Evolutionary conservation across 2,797 vertebrate genomes (phyloP).

Genomic region (Phyllotis vaccarum): DNA sequence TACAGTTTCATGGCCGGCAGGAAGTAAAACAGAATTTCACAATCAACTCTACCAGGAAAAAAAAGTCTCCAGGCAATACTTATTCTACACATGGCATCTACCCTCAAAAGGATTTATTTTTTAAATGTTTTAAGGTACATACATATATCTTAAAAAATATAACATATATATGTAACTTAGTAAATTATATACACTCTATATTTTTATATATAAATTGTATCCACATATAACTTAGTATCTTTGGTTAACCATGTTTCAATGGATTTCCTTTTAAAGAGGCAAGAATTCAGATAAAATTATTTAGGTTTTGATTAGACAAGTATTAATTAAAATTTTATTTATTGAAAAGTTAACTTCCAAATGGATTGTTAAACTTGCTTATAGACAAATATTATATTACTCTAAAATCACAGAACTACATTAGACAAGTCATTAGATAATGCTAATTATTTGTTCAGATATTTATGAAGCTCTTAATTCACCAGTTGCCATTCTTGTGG

Average conservation of each 20-base stretch:
- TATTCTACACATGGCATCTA: background rate
- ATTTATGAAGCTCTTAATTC: background rate
- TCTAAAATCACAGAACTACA: background rate
- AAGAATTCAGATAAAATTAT: background rate
- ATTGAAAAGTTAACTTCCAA: background rate
- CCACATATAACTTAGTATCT: too few relatives aligned
- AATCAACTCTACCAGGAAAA: background rate
- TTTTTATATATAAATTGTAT: too few relatives aligned
- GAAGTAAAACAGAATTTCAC: slow-evolving; percentile 20
- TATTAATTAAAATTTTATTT: slow-evolving; percentile 16
- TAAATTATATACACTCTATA: too few relatives aligned
- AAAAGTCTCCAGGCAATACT: background rate
- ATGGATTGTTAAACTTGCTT: background rate
- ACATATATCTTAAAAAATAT: background rate
- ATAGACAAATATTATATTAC: background rate
- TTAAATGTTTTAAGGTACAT: background rate
- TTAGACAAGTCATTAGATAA: background rate
- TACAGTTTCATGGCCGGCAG: background rate
- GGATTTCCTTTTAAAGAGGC: background rate
- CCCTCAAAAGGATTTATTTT: background rate
- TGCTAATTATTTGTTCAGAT: background rate
- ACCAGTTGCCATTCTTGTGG: background rate
- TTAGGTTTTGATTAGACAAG: slow-evolving; percentile 12
- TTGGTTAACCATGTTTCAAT: background rate
- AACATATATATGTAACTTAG: too few relatives aligned